Percentiles rank a stretch among this genome's conserved stretches.
Conservation (phyloP, 1,140 invertebrate genomes). For the Argopecten irradians region DNA sequence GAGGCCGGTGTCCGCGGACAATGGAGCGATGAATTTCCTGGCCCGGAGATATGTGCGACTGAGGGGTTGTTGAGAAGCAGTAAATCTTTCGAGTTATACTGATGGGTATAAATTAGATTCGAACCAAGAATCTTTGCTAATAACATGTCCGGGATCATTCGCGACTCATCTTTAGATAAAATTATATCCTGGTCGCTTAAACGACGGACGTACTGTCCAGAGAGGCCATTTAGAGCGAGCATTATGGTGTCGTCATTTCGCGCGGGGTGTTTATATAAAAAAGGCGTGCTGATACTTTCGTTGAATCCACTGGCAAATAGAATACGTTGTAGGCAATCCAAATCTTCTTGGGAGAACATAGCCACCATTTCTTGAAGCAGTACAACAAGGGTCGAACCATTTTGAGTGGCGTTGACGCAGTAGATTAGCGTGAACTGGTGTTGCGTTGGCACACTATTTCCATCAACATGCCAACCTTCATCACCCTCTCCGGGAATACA, state of each 20-base stretch:
- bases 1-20: conserved; percentile 30
- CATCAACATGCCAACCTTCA: conserved; percentile 54
- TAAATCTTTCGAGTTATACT: conserved; percentile 46
- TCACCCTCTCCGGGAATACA: conserved; percentile 35
- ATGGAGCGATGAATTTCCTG: conserved; percentile 48
- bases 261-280: conserved; percentile 47
- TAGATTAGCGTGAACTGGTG: conserved; percentile 52
- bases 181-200: neutral
- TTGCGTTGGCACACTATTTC: conserved; percentile 37
- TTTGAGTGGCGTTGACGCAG: conserved; percentile 42
- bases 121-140: conserved; percentile 44
- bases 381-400: conserved; percentile 48
- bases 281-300: conserved; percentile 38
- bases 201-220: conserved; percentile 47
- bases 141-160: conserved; percentile 40
- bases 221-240: conserved; percentile 39
- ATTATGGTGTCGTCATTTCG: conserved; percentile 49
- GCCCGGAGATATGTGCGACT: conserved; percentile 47
- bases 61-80: conserved; percentile 49
- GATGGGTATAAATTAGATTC: conserved; percentile 46
- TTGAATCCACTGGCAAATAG: conserved; percentile 48
- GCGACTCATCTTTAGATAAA: conserved; percentile 42
- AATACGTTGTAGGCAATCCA: conserved; percentile 40
- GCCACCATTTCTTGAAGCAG: conserved; percentile 50
- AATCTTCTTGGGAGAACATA: conserved; percentile 38